These are phyloP conservation scores for Cephalopholis sonnerati DNA, from an alignment of 2,113 vertebrate genomes.

Conservation along the genomic window DNA sequence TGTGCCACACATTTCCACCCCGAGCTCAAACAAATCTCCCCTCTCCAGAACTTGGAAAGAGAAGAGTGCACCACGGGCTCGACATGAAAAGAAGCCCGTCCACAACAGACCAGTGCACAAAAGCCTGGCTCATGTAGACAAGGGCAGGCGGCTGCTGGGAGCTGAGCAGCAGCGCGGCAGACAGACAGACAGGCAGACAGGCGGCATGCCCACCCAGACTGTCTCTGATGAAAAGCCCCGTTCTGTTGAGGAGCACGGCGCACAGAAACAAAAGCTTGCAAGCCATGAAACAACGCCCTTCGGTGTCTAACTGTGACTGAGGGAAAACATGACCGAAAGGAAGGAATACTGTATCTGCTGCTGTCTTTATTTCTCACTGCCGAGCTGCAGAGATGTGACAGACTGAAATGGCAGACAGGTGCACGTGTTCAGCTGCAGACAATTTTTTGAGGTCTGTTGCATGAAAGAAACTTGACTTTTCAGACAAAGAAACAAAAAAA, in stretches of 20 bases:
- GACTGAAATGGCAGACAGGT: slow-evolving; percentile 31
- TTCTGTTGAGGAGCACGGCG: slow-evolving; percentile 49
- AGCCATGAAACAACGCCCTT: slow-evolving; percentile 57
- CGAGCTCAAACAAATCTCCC: slow-evolving; percentile 24
- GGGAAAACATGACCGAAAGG: slow-evolving; percentile 33
- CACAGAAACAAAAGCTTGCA: slow-evolving; percentile 70
- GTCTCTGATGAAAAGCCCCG: slow-evolving; percentile 65
- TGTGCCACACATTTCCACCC: slow-evolving; percentile 1
- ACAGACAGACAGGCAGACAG: slow-evolving; percentile 61
- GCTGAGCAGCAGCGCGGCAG: slow-evolving; percentile 61
- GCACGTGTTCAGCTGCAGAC: slow-evolving; percentile 15
- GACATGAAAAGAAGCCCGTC: slow-evolving; percentile 64
- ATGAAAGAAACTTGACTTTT: slow-evolving; percentile 12
- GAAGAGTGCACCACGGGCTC: slow-evolving; percentile 41
- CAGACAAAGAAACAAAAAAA: slow-evolving; percentile 22
- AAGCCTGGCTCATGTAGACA: slow-evolving; percentile 74
- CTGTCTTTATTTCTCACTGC: not conserved
- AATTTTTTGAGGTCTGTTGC: not conserved
- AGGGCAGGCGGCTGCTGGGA: slow-evolving; percentile 64
- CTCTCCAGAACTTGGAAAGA: slow-evolving; percentile 48
- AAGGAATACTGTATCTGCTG: not conserved
- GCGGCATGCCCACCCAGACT: slow-evolving; percentile 73
- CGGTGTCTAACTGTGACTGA: slow-evolving; percentile 28
- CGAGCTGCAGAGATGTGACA: not conserved
- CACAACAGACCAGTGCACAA: slow-evolving; percentile 68